Conservation (phyloP, 2,888 invertebrate genomes). For the Cotesia congregata region DNA sequence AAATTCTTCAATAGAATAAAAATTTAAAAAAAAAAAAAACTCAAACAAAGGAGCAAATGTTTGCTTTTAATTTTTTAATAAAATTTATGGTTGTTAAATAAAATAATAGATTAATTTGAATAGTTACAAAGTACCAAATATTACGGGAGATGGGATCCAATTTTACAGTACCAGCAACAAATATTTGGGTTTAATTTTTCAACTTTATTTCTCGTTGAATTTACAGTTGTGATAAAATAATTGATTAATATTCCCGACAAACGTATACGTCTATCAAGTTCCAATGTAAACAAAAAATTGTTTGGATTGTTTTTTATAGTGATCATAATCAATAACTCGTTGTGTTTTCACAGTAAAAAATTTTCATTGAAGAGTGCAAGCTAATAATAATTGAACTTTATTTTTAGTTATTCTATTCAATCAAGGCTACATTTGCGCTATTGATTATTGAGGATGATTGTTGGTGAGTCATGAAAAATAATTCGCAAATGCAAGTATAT, state of each 20-base stretch:
- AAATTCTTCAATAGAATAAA: not conserved
- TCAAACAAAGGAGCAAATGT: not conserved
- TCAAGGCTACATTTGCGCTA: not conserved
- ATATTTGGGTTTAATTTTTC: not conserved
- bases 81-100: not conserved
- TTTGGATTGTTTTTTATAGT: not conserved
- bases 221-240: not conserved
- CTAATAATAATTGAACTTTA: not conserved
- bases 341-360: not conserved
- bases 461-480: conserved; percentile 1
- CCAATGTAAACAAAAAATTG: not conserved
- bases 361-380: not conserved
- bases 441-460: not conserved
- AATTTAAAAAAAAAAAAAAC: not conserved
- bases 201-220: not conserved
- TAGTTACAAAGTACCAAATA: not conserved
- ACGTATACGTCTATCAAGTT: not conserved
- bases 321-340: not conserved
- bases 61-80: not conserved
- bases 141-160: too few species aligned
- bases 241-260: not conserved
- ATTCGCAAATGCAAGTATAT: not conserved
- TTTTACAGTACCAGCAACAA: not conserved
- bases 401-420: not conserved
- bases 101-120: not conserved